A percentile compares a stretch with the other conserved stretches of the same genome.
Evolutionary conservation across 2,113 vertebrate genomes (phyloP).

Genomic region (Oreochromis aureus): DNA sequence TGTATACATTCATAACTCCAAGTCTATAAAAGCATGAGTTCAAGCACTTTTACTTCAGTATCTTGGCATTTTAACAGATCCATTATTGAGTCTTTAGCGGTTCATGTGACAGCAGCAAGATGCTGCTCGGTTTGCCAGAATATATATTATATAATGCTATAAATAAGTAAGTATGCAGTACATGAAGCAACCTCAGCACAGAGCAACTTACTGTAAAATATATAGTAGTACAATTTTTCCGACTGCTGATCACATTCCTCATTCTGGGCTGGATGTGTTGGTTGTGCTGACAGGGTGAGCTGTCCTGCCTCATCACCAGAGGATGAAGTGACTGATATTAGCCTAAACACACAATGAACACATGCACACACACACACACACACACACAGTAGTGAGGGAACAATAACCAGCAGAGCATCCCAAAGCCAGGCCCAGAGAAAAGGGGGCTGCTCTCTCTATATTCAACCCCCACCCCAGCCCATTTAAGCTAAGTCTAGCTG

Average conservation of each 20-base stretch:
- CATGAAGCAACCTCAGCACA: background rate
- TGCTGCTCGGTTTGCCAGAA: background rate
- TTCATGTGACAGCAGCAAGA: background rate
- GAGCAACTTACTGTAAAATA: constrained; percentile 21
- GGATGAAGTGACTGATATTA: constrained; percentile 53
- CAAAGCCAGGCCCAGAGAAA: constrained; percentile 30
- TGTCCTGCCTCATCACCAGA: constrained; percentile 41
- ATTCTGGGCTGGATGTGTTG: constrained; percentile 26
- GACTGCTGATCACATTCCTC: constrained; percentile 19
- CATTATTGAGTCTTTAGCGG: background rate
- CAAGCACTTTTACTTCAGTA: background rate
- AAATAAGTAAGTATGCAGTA: constrained; percentile 31
- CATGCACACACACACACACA: constrained; percentile 32
- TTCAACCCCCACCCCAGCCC: constrained; percentile 7
- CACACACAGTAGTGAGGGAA: constrained; percentile 18
- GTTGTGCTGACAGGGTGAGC: constrained; percentile 48
- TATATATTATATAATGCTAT: constrained; percentile 40
- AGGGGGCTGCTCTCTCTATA: constrained; percentile 24
- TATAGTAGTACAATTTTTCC: constrained; percentile 11
- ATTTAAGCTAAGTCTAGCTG: constrained; percentile 34
- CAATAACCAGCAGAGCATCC: constrained; percentile 51
- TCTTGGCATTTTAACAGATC: background rate
- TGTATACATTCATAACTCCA: background rate
- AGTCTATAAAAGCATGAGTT: background rate
- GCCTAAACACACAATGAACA: constrained; percentile 43